Evolutionary conservation across 2,113 vertebrate genomes (phyloP), one percentile per base, ranked within the genome.

Genomic region (Dromas ardeola): DNA sequence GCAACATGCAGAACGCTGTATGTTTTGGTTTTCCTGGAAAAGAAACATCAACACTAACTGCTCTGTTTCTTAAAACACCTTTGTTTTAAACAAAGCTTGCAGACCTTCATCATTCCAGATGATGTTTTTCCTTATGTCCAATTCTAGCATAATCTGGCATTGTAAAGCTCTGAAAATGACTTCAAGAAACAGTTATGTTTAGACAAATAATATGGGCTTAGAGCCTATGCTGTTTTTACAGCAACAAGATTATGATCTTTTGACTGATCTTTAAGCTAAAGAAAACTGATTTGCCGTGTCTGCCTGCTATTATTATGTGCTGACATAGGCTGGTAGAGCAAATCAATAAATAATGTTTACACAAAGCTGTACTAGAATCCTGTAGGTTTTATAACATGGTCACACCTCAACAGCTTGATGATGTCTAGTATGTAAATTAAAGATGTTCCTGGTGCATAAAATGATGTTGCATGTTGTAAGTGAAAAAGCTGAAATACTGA

Each of bases 301-400:
- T 94, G 53, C 62, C 53, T 65, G 73, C 53, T 88, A 45, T 94
- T 93, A 52, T 83, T 97, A 94, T 96, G 62, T 78, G 88, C 87
- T 86, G 80, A 66, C 0, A 0, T 90, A 79, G 73, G 82, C 66
- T 62, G 52, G 52, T 90, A 83, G 14, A 94, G 36, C 78, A 90
- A 95, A 92, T 85, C 73, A 95, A 90, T 91, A 95, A 85, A 69
- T 95, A 58, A 90, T 55, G 77, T 85, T 92, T 92, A 62, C 86
- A 93, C 21, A 92, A 83, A 86, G 63, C 61, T 83, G 29, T 83
- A 81, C 69, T 84, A 80, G 81, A 86, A 69, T 91, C 67, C 34
- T 62, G 52, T 85, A 77, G 36, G 13, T 85, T 96, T 93, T 95
- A 73, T 47, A 87, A 86, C 23, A n/a, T 30, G 76, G 90, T 95